Evolutionary conservation across 2,888 invertebrate species (phyloP), one percentile per base, ranked within the genome.

Genomic region (Apodemia zela): DNA sequence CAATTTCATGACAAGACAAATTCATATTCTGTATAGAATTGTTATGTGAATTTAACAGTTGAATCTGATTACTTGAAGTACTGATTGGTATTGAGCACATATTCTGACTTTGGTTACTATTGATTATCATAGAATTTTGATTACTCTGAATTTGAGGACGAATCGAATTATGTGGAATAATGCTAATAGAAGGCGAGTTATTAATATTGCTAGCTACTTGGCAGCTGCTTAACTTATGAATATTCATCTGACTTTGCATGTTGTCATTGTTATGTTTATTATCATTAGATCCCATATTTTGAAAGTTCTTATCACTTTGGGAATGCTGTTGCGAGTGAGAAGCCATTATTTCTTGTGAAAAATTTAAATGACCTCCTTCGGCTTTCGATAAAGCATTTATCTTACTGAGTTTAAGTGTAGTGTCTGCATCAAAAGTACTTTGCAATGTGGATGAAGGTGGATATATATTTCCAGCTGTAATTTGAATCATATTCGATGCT

Each of bases 301-400:
- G 92, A 73, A 90, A 90, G 66, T 75, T 77, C 73, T 90, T 91
- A 35, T 91, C 91, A 71, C 82, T 89, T 68, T 89, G 89, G 10
- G 80, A 77, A 71, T 88, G 85, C 68, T 88, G 89, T 71, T 91
- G 91, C 1, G 89, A 82, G 77, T 91, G 90, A 3, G 91, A 86
- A 49, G 89, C 83, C 87, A 90, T 89, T 65, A 90, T 89, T 77
- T 91, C 91, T 74, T 87, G 90, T 0, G 89, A 88, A 65, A 91
- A 91, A 70, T 90, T 91, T 68, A 91, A 74, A 70, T 89, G 89
- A 0, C 91, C 91, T 47, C 85, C 89, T 81, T 91, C 91, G 15
- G 91, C 71, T 72, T 91, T 91, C 2, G 91, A 90, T 62, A 91
- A 76, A 29, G 90, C 87, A 69, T 90, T 91, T 33, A 91, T 89